These are phyloP conservation scores for Urosaurus nigricauda DNA, from an alignment of 2,797 vertebrate species.

Conservation along the genomic window DNA sequence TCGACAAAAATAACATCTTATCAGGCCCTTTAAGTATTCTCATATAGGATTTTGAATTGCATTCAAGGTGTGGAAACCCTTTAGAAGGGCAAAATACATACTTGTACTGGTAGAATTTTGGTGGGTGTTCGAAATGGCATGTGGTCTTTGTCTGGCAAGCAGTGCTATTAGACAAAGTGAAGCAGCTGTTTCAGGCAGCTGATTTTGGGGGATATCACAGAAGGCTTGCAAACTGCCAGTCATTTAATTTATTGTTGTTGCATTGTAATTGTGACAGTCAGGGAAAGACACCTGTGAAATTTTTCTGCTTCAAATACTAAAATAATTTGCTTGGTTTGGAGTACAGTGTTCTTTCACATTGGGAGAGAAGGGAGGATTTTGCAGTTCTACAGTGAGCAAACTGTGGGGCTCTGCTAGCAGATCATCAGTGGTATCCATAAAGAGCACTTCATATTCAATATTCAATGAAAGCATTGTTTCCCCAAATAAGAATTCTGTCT, in stretches of 20 bases:
- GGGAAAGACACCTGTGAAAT: background rate
- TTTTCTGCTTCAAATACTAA: background rate
- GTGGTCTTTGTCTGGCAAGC: background rate
- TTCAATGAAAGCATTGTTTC: too few species aligned
- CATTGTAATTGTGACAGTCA: background rate
- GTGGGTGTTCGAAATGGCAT: background rate
- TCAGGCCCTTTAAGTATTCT: background rate
- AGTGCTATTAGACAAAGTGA: background rate
- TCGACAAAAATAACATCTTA: background rate
- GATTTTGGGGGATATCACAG: background rate
- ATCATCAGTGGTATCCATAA: background rate
- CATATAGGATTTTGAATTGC: background rate
- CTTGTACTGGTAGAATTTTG: background rate
- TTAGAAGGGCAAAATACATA: background rate
- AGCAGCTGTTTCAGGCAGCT: background rate
- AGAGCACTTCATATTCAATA: background rate
- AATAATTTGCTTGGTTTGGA: background rate
- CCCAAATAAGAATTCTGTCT: background rate
- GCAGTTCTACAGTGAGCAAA: background rate
- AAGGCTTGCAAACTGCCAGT: background rate
- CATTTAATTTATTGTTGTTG: background rate
- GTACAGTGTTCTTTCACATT: background rate
- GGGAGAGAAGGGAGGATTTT: background rate
- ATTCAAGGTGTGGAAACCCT: background rate
- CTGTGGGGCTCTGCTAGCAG: background rate